Evolutionary conservation across 2,797 vertebrate genomes (phyloP).

Genomic region (Trachops cirrhosus): DNA sequence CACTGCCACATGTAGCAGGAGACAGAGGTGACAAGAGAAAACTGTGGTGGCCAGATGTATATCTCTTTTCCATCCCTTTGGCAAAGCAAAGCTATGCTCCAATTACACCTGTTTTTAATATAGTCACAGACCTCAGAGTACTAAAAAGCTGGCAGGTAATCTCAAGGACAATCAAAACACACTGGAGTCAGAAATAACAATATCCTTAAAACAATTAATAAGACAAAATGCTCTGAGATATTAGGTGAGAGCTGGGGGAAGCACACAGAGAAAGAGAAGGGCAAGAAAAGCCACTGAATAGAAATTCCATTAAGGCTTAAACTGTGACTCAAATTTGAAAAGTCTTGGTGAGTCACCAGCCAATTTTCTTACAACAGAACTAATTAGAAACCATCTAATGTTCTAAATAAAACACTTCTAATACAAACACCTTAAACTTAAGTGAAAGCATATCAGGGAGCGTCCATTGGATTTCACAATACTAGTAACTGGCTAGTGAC

Average conservation of each 20-base stretch:
- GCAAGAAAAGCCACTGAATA: neutral
- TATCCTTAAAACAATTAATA: neutral
- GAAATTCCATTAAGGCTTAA: neutral
- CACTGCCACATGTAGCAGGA: neutral
- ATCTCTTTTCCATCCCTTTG: neutral
- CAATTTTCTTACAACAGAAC: neutral
- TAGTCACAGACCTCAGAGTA: neutral
- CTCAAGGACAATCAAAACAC: neutral
- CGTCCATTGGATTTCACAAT: neutral
- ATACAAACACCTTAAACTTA: constrained; percentile 26
- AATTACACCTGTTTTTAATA: constrained; percentile 24
- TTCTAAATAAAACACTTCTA: constrained; percentile 10
- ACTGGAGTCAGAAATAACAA: neutral
- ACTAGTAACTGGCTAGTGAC: neutral
- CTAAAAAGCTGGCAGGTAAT: constrained; percentile 14
- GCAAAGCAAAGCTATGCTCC: neutral
- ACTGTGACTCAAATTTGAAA: neutral
- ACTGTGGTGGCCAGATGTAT: neutral
- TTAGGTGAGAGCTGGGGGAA: rapidly evolving
- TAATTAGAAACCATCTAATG: neutral
- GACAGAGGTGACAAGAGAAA: neutral
- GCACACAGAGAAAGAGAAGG: neutral
- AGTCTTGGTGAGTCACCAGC: neutral
- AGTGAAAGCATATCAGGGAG: neutral
- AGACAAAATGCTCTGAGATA: neutral